These are phyloP conservation scores for Balaenoptera acutorostrata DNA, from an alignment of 2,113 vertebrate genomes.

Conservation along the genomic window DNA sequence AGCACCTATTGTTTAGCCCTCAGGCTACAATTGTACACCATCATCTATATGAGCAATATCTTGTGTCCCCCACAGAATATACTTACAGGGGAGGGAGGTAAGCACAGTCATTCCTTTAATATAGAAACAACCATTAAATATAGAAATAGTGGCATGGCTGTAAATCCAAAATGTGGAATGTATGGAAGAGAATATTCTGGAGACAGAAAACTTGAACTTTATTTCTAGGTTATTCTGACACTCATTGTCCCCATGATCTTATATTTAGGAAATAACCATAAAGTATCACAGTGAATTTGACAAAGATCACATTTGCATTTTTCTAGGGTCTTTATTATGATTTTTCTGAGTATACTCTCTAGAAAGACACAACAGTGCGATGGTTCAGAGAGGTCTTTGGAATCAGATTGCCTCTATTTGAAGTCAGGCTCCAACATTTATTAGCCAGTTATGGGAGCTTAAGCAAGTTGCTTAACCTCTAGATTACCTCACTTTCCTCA, in stretches of 20 bases:
- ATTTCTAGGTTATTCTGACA: background rate
- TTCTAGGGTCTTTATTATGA: background rate
- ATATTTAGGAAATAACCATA: background rate
- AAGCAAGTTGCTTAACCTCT: background rate
- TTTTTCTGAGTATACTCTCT: background rate
- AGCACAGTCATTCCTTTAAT: background rate
- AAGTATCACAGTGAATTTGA: background rate
- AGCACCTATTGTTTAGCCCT: constrained; percentile 31
- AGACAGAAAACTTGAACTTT: background rate
- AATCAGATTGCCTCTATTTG: background rate
- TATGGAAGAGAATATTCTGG: background rate
- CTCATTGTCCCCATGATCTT: background rate
- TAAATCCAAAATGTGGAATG: background rate
- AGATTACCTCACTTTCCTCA: background rate
- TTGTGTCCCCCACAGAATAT: background rate
- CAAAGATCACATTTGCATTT: background rate
- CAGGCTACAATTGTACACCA: background rate
- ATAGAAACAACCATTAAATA: background rate
- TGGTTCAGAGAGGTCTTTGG: background rate
- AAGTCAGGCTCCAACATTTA: background rate
- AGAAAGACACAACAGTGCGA: background rate
- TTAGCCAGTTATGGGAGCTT: background rate
- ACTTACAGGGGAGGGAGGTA: background rate
- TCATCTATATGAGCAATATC: background rate
- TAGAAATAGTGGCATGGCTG: background rate